These are phyloP conservation scores for Symphodus melops DNA, from an alignment of 2,113 vertebrate species.

Conservation along the genomic window DNA sequence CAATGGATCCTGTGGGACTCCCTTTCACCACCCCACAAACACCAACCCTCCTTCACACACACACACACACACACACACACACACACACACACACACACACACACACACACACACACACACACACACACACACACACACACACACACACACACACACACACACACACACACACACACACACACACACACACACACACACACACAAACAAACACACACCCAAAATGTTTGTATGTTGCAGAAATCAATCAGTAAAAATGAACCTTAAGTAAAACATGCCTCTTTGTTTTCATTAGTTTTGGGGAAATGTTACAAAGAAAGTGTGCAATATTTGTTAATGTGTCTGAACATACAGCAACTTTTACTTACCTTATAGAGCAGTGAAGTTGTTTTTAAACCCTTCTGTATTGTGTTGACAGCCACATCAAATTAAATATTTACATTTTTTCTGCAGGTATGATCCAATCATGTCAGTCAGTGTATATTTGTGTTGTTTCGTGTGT, in stretches of 20 bases:
- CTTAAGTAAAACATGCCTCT: constrained; percentile 57
- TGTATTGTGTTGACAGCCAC: constrained; percentile 22
- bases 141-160: constrained; percentile 25
- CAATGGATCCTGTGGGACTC: constrained; percentile 61
- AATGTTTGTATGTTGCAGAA: constrained; percentile 87
- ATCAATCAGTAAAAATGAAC: constrained; percentile 89
- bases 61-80: constrained; percentile 21
- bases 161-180: constrained; percentile 21
- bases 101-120: constrained; percentile 33
- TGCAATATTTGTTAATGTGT: background rate
- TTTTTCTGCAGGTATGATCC: constrained; percentile 12
- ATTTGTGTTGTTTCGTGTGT: background rate
- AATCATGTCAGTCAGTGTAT: constrained; percentile 10
- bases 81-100: constrained; percentile 21
- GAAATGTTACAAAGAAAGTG: background rate
- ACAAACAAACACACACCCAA: constrained; percentile 37
- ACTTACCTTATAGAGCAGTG: too few species aligned
- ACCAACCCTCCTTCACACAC: background rate
- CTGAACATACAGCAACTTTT: constrained; percentile 8
- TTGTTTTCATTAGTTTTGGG: constrained; percentile 22
- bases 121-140: constrained; percentile 17
- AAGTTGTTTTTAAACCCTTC: constrained; percentile 16
- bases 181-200: constrained; percentile 21
- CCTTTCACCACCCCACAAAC: constrained; percentile 47
- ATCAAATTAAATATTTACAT: constrained; percentile 16